phyloP scores from a whole-genome alignment of 2,113 vertebrate genomes.

The Aspidoscelis tigris region DNA sequence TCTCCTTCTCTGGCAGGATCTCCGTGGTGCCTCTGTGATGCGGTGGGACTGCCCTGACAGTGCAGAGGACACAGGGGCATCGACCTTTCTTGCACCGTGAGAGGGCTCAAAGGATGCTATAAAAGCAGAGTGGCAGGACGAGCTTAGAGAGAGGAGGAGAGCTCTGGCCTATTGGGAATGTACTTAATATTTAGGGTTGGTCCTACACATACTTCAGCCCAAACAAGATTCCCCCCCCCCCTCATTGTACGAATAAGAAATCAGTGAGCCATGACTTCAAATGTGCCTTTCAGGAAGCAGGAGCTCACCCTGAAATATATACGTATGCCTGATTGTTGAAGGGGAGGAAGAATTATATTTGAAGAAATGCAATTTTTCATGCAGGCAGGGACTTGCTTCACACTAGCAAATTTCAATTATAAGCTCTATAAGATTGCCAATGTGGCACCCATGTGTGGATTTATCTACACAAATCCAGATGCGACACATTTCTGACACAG shows the following conservation, averaged over 20 bases:
- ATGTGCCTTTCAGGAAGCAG: not conserved
- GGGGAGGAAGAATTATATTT: not conserved
- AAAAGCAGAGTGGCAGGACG: too few species aligned
- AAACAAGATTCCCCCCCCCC: not conserved
- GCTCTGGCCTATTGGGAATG: too few species aligned
- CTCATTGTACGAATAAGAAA: not conserved
- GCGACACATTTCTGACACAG: not conserved
- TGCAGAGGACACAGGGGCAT: not conserved
- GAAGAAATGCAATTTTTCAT: not conserved
- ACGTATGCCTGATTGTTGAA: not conserved
- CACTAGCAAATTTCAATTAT: not conserved
- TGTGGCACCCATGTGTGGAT: not conserved
- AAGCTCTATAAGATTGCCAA: constrained; percentile 14
- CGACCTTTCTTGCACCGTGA: too few species aligned
- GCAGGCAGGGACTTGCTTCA: constrained; percentile 13
- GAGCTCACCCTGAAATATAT: not conserved
- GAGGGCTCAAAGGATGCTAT: too few species aligned
- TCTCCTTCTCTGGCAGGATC: too few species aligned
- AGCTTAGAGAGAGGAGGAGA: too few species aligned
- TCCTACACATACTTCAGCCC: not conserved
- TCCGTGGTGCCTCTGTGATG: too few species aligned
- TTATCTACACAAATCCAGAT: constrained; percentile 29
- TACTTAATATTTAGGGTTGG: not conserved
- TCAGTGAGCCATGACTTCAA: not conserved
- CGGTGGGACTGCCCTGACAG: not conserved